These are phyloP conservation scores for Columba livia DNA, from an alignment of 2,113 vertebrate species.

Conservation along the genomic window DNA sequence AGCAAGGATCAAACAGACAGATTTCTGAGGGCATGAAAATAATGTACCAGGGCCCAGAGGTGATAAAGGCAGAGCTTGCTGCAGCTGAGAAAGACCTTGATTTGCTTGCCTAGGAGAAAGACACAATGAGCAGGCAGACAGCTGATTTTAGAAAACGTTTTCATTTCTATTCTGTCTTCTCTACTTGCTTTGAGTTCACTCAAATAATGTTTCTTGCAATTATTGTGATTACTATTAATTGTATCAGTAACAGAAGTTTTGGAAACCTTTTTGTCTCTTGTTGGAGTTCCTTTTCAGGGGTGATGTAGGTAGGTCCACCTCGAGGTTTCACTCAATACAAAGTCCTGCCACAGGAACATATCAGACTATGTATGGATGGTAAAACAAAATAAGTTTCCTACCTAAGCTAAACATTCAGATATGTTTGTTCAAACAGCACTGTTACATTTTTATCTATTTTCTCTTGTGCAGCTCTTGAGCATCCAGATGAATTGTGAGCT, in stretches of 20 bases:
- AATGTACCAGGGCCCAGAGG: not conserved
- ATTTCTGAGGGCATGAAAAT: not conserved
- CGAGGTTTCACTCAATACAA: not conserved
- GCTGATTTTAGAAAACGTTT: not conserved
- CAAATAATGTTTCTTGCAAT: not conserved
- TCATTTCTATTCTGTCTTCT: not conserved
- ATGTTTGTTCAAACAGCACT: not conserved
- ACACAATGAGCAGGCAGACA: not conserved
- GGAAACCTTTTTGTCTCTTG: not conserved
- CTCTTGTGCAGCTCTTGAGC: not conserved
- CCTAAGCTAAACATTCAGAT: not conserved
- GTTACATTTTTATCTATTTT: not conserved
- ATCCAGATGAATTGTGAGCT: not conserved
- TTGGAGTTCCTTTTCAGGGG: not conserved
- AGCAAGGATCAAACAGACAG: not conserved
- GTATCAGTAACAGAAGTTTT: not conserved
- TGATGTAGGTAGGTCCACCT: not conserved
- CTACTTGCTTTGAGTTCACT: not conserved
- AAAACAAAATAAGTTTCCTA: not conserved
- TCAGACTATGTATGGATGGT: not conserved
- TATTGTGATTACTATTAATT: not conserved
- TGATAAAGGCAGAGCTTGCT: not conserved
- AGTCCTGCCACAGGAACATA: not conserved
- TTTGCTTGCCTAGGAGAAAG: not conserved
- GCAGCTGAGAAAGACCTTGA: not conserved